Evolutionary conservation across 1,140 invertebrate genomes (phyloP).

Genomic region (Hyles euphorbiae): DNA sequence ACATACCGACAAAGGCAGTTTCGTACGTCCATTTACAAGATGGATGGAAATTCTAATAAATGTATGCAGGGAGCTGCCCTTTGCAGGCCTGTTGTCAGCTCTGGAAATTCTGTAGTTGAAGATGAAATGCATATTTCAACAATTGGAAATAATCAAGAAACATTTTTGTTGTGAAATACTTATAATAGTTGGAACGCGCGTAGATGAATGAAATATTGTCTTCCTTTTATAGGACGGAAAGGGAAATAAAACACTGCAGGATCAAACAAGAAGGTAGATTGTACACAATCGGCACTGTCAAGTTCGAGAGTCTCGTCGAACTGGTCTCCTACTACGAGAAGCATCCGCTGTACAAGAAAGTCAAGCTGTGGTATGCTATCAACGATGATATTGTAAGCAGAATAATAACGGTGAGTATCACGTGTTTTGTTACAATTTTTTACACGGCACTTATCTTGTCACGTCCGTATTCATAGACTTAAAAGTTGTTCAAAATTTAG

Average conservation of each 20-base stretch:
- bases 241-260: conserved; percentile 96
- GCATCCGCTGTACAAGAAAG: conserved; percentile 92
- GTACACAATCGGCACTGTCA: conserved; percentile 91
- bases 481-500: too few relatives aligned
- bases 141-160: too few relatives aligned
- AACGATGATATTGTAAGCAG: conserved; percentile 84
- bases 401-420: conserved; percentile 80
- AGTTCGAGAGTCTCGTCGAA: conserved; percentile 96
- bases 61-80: too few relatives aligned
- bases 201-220: too few relatives aligned
- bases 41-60: too few relatives aligned
- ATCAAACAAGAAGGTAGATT: conserved; percentile 93
- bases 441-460: neutral
- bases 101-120: too few relatives aligned
- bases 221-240: conserved; percentile 83
- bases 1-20: too few relatives aligned
- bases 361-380: conserved; percentile 91
- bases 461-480: neutral
- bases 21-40: too few relatives aligned
- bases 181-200: too few relatives aligned
- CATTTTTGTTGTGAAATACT: too few relatives aligned
- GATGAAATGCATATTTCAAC: too few relatives aligned
- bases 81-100: too few relatives aligned
- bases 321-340: conserved; percentile 94
- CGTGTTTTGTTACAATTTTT: conserved; percentile 7